Evolutionary conservation across 2,797 vertebrate species (phyloP).

Genomic region (Acipenser transmontanus): DNA sequence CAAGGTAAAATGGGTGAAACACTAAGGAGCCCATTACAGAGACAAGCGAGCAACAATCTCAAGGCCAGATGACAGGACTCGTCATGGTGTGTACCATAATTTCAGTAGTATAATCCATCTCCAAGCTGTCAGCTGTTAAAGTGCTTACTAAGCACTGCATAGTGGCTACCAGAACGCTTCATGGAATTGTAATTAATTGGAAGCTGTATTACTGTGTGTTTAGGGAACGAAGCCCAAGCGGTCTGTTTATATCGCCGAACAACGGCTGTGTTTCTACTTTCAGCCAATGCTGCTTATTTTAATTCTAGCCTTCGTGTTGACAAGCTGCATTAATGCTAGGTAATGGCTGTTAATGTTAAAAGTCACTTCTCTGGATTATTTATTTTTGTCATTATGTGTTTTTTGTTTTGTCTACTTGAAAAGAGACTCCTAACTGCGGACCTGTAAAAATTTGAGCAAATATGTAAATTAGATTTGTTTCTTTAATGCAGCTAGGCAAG

Average conservation of each 20-base stretch:
- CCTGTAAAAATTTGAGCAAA: too few species aligned
- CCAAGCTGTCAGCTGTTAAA: constrained; percentile 45
- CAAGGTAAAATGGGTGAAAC: constrained; percentile 52
- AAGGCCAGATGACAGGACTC: constrained; percentile 45
- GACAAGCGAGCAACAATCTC: constrained; percentile 40
- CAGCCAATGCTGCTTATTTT: too few species aligned
- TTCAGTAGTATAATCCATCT: constrained; percentile 41
- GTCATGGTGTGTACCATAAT: constrained; percentile 44
- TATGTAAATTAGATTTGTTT: background rate
- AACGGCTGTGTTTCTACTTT: background rate
- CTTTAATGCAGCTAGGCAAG: background rate
- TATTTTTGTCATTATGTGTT: too few species aligned
- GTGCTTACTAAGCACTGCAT: constrained; percentile 50
- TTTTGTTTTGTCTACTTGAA: too few species aligned
- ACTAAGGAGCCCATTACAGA: constrained; percentile 56
- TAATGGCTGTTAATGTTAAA: too few species aligned
- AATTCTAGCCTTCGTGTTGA: too few species aligned
- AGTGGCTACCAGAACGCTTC: constrained; percentile 47
- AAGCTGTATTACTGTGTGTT: constrained; percentile 38
- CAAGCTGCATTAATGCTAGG: too few species aligned
- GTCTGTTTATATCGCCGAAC: constrained; percentile 16
- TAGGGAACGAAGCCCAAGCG: constrained; percentile 44
- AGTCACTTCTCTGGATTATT: too few species aligned
- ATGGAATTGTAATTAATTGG: constrained; percentile 49
- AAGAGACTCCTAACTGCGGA: too few species aligned